A percentile compares a stretch with the other conserved stretches of the same genome.
Evolutionary conservation across 2,797 vertebrate genomes (phyloP).

Genomic region (Scomberomorus guttatus): DNA sequence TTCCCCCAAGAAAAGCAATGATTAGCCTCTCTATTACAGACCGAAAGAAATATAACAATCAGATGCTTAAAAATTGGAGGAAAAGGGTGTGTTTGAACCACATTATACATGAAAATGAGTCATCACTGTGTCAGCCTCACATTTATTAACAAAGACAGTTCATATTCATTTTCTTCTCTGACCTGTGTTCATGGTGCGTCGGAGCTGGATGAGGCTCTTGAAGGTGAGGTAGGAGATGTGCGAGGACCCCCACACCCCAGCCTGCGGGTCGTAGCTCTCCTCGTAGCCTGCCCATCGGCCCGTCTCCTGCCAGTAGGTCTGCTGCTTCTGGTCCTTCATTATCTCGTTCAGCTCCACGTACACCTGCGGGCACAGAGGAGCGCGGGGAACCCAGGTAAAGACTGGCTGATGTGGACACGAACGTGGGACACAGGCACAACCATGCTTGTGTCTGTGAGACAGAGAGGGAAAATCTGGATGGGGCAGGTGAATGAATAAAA

Average conservation of each 20-base stretch:
- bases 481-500: constrained; percentile 45
- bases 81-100: too few relatives aligned
- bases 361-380: constrained; percentile 60
- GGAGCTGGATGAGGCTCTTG: constrained; percentile 92
- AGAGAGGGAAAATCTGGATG: constrained; percentile 17
- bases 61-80: too few relatives aligned
- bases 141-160: too few relatives aligned
- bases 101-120: too few relatives aligned
- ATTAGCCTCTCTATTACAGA: too few relatives aligned
- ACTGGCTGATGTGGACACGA: constrained; percentile 2
- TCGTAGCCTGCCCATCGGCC: constrained; percentile 90
- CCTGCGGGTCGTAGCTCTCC: constrained; percentile 87
- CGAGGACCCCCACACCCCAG: constrained; percentile 86
- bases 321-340: constrained; percentile 88
- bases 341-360: constrained; percentile 86
- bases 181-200: constrained; percentile 88
- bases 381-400: not conserved
- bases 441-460: constrained; percentile 34
- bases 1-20: too few relatives aligned
- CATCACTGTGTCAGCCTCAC: too few relatives aligned
- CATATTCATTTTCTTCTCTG: constrained; percentile 15
- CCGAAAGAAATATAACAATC: too few relatives aligned
- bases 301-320: constrained; percentile 91
- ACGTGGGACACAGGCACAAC: not conserved
- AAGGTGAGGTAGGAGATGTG: constrained; percentile 94